Conservation (phyloP, 2,797 vertebrate genomes). For the Carcharodon carcharias region DNA sequence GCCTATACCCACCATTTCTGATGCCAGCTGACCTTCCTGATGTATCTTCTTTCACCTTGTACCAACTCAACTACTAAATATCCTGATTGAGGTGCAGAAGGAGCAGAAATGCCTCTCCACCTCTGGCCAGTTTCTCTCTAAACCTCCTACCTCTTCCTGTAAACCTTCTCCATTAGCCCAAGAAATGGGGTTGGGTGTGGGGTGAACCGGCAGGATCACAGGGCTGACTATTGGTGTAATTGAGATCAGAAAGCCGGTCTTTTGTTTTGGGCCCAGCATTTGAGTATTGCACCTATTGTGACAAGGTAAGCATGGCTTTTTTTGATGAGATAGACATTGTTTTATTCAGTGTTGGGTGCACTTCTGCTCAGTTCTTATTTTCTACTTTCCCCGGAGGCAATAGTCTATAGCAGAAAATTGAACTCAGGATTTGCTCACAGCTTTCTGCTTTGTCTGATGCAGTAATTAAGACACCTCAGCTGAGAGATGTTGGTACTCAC, state of each 20-base stretch:
- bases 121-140: background rate
- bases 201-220: background rate
- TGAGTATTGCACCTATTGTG: background rate
- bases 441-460: background rate
- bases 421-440: background rate
- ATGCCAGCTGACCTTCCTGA: too few relatives aligned
- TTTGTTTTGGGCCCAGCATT: background rate
- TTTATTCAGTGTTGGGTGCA: background rate
- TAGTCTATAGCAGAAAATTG: background rate
- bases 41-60: too few relatives aligned
- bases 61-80: background rate
- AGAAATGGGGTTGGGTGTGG: background rate
- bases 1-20: too few relatives aligned
- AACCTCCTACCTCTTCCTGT: background rate
- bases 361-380: background rate
- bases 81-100: background rate
- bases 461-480: background rate
- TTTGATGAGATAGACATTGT: background rate
- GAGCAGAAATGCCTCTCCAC: background rate
- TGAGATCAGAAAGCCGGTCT: background rate
- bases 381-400: background rate
- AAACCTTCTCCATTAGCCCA: background rate
- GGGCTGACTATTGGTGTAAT: background rate
- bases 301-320: background rate
- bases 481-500: background rate